Evolutionary conservation across 1,140 invertebrate genomes (phyloP).

Genomic region (Agraylea sexmaculata): DNA sequence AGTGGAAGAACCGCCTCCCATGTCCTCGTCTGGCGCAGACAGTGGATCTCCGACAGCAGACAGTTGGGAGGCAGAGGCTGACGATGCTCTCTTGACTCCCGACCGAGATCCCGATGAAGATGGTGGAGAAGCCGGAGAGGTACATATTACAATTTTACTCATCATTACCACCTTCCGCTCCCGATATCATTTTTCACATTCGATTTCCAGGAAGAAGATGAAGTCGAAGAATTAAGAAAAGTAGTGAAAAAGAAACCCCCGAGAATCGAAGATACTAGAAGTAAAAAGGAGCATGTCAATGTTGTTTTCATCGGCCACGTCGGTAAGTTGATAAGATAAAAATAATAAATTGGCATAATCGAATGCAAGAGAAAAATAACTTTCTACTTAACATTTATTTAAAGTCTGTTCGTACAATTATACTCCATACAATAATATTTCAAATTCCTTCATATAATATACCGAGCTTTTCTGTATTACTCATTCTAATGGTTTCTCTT

Average conservation of each 20-base stretch:
- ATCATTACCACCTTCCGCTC: background rate
- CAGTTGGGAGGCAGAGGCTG: constrained; percentile 69
- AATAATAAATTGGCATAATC: no score
- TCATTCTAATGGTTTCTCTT: background rate
- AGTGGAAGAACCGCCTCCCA: constrained; percentile 55
- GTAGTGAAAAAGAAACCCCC: constrained; percentile 66
- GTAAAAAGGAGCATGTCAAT: constrained; percentile 97
- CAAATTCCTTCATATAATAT: no score
- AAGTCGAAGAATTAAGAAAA: constrained; percentile 53
- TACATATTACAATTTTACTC: constrained; percentile 2
- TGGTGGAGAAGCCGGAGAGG: constrained; percentile 39
- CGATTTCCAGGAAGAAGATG: constrained; percentile 42
- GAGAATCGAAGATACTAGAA: constrained; percentile 64
- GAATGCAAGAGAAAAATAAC: no score
- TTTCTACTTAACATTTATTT: no score
- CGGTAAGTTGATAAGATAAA: constrained; percentile 56
- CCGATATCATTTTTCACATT: background rate
- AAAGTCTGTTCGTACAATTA: no score
- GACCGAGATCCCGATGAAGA: constrained; percentile 64
- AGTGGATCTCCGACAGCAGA: constrained; percentile 55
- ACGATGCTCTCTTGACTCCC: constrained; percentile 60
- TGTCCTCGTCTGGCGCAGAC: constrained; percentile 38
- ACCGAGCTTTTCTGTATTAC: constrained; percentile 23
- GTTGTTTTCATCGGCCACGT: constrained; percentile 99
- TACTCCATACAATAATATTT: no score